phyloP scores from a whole-genome alignment of 2,797 vertebrate genomes.

The Falco cherrug region DNA sequence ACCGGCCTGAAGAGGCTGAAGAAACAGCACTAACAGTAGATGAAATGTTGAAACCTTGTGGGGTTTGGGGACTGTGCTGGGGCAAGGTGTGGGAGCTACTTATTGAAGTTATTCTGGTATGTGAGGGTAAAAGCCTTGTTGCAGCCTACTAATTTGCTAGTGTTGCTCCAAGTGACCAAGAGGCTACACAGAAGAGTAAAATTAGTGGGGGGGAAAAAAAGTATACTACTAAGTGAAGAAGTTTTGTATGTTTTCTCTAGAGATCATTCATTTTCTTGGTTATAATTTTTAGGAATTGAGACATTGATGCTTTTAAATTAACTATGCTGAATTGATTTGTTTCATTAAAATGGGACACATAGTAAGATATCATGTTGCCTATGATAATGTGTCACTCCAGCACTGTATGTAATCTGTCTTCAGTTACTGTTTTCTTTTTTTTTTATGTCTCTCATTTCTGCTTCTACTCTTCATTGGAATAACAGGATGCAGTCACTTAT shows the following conservation, averaged over 20 bases:
- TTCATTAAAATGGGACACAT: not conserved
- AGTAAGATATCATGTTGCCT: not conserved
- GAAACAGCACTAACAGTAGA: no score
- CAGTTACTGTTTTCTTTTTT: not conserved
- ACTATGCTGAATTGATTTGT: not conserved
- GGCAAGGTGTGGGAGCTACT: no score
- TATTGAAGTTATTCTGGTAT: no score
- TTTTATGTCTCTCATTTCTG: not conserved
- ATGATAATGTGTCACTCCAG: not conserved
- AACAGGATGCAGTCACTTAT: not conserved
- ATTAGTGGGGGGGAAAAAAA: not conserved
- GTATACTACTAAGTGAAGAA: not conserved
- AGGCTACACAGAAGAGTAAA: not conserved
- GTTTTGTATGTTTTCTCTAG: not conserved
- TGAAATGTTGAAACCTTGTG: no score
- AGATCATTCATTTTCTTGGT: no score
- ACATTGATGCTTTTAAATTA: not conserved
- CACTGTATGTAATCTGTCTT: not conserved
- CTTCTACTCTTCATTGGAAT: not conserved
- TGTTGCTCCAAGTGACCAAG: not conserved
- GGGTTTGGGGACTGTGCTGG: no score
- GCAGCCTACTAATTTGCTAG: no score
- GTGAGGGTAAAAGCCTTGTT: no score
- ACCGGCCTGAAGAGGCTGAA: no score
- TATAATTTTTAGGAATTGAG: not conserved